Base-by-base conservation (phyloP, 92 coral and sea anemone genomes). In the Phymanthus crucifer region DNA sequence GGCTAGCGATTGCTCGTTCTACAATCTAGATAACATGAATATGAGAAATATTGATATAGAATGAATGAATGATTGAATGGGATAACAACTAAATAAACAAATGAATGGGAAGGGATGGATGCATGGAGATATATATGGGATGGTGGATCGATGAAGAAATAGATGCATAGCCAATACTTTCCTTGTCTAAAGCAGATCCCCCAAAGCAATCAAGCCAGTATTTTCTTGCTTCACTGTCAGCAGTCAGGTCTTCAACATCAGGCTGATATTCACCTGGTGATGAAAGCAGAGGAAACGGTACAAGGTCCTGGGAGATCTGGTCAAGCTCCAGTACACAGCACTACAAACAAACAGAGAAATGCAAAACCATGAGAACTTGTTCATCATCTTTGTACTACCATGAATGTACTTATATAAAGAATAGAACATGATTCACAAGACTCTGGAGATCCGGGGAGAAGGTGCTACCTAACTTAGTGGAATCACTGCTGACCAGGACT, bases 161-260 rank as follows among this genome's bases (percentile, higher is more conserved):
- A 24, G 11, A 10, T 24, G 16, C 7, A 19, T 64, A 0, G 3
- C 32, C 26, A 10, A 4, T 29, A 23, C 13, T 17, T 1, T 89
- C 99, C 83, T 90, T 81, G 77, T 96, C 94, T 52, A 96, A 82
- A 21, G 91, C 99, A 50, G 82, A 89, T 50, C 90, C 64, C 6
- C 64, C 97, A 77, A 96, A 96, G 74, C 97, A 96, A 18, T 83
- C 82, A 21, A 96, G 78, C 99, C 99, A 96, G 80, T 96, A 96
- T 24, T 87, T 90, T 57, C 98, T 82, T 0, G 98, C 99, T 2
- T 87, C 90, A 32, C 80, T 73, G 72, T 96, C 99, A 19, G 91
- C 94, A 0, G 92, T 91, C 72, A 96, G 89, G 66, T 96, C 99
- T 48, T 90, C 98, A 4, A 98, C 91, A 54, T 96, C 99, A 21